phyloP scores from a whole-genome alignment of 2,113 vertebrate species.

The Tachysurus fulvidraco region DNA sequence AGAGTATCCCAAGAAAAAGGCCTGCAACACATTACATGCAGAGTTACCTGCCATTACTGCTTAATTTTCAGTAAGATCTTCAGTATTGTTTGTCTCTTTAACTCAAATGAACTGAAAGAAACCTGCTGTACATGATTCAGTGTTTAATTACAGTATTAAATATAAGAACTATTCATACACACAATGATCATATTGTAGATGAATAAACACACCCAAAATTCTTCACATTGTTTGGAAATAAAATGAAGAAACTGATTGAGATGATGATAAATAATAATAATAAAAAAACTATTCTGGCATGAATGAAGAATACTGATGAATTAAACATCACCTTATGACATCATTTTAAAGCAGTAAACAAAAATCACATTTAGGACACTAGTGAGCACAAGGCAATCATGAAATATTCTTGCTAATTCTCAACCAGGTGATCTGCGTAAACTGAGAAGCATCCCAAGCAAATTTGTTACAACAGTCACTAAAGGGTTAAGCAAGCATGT shows the following conservation, averaged over 20 bases:
- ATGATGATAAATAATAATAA: not conserved
- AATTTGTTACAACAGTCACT: not conserved
- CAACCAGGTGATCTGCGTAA: not conserved
- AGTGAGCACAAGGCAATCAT: not conserved
- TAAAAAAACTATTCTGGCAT: not conserved
- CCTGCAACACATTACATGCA: not conserved
- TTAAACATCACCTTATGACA: not conserved
- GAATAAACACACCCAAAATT: not conserved
- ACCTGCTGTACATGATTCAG: not conserved
- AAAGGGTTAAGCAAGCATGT: not conserved
- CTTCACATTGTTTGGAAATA: not conserved
- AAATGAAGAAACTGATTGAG: not conserved
- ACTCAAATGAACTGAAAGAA: not conserved
- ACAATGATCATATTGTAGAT: not conserved
- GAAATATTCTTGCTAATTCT: not conserved
- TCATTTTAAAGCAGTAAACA: not conserved
- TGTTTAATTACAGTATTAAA: no score
- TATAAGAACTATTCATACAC: not conserved
- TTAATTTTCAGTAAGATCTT: not conserved
- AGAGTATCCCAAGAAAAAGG: not conserved
- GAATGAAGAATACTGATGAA: not conserved
- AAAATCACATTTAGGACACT: not conserved
- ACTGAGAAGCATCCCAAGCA: not conserved
- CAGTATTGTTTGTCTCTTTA: not conserved
- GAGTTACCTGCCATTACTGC: not conserved